phyloP scores from a whole-genome alignment of 2,888 invertebrate genomes.

The Cheilosia variabilis region DNA sequence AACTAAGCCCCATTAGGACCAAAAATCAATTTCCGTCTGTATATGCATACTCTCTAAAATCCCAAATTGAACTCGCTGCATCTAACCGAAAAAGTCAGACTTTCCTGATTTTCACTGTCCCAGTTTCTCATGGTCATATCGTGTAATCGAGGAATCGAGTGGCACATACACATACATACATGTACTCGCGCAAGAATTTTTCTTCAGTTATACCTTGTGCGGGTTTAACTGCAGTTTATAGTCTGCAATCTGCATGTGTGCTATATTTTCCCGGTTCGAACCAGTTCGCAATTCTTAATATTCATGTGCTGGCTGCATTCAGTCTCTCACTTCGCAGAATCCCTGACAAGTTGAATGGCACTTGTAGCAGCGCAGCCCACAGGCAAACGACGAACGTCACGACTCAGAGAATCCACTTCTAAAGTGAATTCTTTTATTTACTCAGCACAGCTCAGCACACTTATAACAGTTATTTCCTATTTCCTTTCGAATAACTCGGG shows the following conservation, averaged over 20 bases:
- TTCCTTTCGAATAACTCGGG: constrained; percentile 47
- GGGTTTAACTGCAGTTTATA: constrained; percentile 42
- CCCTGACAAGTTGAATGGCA: constrained; percentile 65
- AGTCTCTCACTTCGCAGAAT: constrained; percentile 64
- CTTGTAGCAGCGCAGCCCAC: constrained; percentile 32
- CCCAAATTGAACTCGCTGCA: too few species aligned
- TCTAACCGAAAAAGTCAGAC: too few species aligned
- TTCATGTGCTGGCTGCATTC: constrained; percentile 12
- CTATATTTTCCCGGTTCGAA: constrained; percentile 59
- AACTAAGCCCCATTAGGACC: too few species aligned
- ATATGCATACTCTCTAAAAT: too few species aligned
- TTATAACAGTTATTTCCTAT: constrained; percentile 53
- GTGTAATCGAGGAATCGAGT: constrained; percentile 27
- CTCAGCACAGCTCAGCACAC: constrained; percentile 11
- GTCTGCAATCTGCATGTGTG: constrained; percentile 45
- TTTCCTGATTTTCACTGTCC: too few species aligned
- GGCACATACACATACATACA: not conserved
- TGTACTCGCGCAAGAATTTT: too few species aligned
- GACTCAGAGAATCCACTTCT: constrained; percentile 28
- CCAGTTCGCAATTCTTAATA: constrained; percentile 34
- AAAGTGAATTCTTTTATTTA: constrained; percentile 30
- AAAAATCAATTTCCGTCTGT: too few species aligned
- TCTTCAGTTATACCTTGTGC: not conserved
- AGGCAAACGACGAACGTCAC: constrained; percentile 8
- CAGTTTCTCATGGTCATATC: constrained; percentile 9